Base-by-base conservation (phyloP, 2,113 vertebrate species). In the Ivindomyrus marchei region DNA sequence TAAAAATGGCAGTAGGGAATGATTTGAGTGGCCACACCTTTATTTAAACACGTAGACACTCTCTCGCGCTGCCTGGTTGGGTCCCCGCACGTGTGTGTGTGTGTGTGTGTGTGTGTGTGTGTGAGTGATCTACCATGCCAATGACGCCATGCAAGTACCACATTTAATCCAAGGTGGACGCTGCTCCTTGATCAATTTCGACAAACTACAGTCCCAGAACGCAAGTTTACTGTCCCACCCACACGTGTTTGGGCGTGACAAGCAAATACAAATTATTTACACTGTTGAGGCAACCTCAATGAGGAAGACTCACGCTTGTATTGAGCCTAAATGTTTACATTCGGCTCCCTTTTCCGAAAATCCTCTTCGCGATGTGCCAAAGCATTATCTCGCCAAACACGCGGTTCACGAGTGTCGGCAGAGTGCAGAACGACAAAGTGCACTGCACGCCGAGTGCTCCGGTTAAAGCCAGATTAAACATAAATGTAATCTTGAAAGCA, bases 221-320 rank as follows among this genome's bases (percentile, higher is more conserved):
- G 50, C 36, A 45, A 83, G 58, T 31, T 42, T 11, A 17, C 66
- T 49, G 74, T 88, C 88, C 74, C 31, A 87, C 49, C 19, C 50
- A 53, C 50, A 53, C n/a, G 62, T 45, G 58, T 88, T 24, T 88
- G 92, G 92, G 93, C 66, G 94, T 91, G 93, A 93, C 56, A 21
- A 91, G 88, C 93, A 94, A 94, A 95, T 94, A 93, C 94, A 93
- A 94, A 93, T 88, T 90, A 92, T 90, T 91, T 92, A 93, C 89
- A 89, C 91, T 91, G 91, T 90, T 92, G 94, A 93, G 92, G 92
- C 93, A 93, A 2, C 49, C 27, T 89, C 50, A 89, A n/a, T 92
- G 91, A 93, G 92, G 91, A 46, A 88, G 74, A 85, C 89, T 11
- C n/a, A 91, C 91, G 91, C 92, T 91, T 90, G 92, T 92, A 47